These are phyloP conservation scores for Brachyistius frenatus DNA, from an alignment of 2,113 vertebrate species.

Conservation along the genomic window DNA sequence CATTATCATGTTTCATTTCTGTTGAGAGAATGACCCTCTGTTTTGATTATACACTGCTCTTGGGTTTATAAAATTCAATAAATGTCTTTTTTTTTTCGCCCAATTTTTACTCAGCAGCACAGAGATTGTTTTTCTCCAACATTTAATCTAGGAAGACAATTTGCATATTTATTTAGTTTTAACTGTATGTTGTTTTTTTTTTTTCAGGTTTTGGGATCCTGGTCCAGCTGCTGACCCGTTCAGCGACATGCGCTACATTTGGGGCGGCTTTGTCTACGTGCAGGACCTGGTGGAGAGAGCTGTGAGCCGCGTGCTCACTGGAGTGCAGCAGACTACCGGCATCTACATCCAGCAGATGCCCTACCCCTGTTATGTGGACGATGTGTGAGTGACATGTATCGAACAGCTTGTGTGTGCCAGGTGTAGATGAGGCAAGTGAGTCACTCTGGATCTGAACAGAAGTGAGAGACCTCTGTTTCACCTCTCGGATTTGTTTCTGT, in stretches of 20 bases:
- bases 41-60: no score
- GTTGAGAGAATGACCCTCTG: no score
- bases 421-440: no score
- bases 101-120: neutral
- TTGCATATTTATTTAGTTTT: neutral
- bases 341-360: constrained; percentile 95
- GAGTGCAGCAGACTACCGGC: constrained; percentile 69
- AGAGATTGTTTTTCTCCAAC: neutral
- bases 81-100: no score
- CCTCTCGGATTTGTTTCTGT: no score
- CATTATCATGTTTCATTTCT: no score
- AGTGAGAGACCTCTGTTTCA: no score
- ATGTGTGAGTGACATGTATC: constrained; percentile 83
- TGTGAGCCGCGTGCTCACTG: constrained; percentile 80
- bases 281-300: constrained; percentile 93
- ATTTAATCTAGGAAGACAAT: neutral
- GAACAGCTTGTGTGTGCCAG: neutral
- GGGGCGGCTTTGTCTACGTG: constrained; percentile 92
- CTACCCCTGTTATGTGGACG: constrained; percentile 92
- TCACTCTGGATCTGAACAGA: no score
- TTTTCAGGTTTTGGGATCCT: constrained; percentile 91
- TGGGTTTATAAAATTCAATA: no score
- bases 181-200: neutral
- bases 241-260: constrained; percentile 89
- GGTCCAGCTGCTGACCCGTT: constrained; percentile 89